These are phyloP conservation scores for Nephrotoma appendiculata DNA, from an alignment of 2,888 invertebrate genomes.

Conservation along the genomic window DNA sequence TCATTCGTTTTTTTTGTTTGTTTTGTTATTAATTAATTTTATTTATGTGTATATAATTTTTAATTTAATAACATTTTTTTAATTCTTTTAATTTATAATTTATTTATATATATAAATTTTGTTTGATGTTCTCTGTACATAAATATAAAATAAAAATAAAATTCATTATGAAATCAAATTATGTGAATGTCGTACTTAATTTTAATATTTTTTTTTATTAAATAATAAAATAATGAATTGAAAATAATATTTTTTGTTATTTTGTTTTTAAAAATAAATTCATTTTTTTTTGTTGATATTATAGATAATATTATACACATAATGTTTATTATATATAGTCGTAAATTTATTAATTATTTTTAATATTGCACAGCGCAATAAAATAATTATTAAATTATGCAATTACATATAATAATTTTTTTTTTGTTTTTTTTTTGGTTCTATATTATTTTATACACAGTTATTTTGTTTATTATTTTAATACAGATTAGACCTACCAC, in stretches of 20 bases:
- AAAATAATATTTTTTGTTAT: neutral
- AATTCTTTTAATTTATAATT: neutral
- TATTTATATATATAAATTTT: neutral
- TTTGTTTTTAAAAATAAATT: neutral
- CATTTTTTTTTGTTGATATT: neutral
- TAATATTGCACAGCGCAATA: neutral
- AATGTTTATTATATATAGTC: neutral
- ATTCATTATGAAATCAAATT: neutral
- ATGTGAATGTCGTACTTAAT: neutral
- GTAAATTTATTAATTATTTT: neutral
- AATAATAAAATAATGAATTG: neutral
- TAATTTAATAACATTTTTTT: neutral
- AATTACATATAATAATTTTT: neutral
- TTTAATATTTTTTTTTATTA: neutral
- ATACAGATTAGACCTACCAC: neutral
- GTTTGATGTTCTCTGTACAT: neutral
- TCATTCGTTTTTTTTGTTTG: neutral
- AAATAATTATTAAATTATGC: neutral
- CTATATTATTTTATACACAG: neutral
- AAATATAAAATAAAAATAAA: neutral
- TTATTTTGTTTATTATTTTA: neutral
- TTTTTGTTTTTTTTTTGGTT: neutral
- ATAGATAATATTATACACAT: neutral
- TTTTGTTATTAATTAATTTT: neutral
- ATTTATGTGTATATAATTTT: neutral